Percentiles rank a stretch among this genome's conserved stretches.
Conservation (phyloP, 2,888 invertebrate genomes). For the Pheosia gnoma region DNA sequence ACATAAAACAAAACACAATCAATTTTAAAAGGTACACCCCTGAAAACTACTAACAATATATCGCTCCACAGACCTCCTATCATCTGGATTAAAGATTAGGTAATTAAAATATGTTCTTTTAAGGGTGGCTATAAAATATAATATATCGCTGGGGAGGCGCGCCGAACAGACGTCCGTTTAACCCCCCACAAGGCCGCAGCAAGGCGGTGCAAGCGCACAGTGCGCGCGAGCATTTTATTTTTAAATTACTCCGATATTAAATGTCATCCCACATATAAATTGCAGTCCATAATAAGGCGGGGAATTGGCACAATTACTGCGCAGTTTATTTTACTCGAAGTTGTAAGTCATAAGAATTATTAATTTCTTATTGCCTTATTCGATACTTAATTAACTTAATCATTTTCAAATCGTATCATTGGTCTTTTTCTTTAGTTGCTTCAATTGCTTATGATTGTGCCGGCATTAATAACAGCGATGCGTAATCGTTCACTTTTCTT, state of each 20-base stretch:
- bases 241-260: slow-evolving; percentile 67
- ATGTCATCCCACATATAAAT: slow-evolving; percentile 71
- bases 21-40: background rate
- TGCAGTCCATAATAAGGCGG: slow-evolving; percentile 56
- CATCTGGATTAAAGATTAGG: slow-evolving; percentile 66
- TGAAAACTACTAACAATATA: slow-evolving; percentile 24
- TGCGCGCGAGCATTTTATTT: slow-evolving; percentile 47
- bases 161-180: slow-evolving; percentile 55
- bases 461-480: background rate
- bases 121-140: slow-evolving; percentile 71
- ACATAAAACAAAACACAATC: background rate
- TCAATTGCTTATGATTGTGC: background rate
- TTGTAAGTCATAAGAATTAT: slow-evolving; percentile 55
- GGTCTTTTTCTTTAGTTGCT: background rate
- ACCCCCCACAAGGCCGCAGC: slow-evolving; percentile 76
- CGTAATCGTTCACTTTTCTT: background rate
- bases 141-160: slow-evolving; percentile 56
- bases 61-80: slow-evolving; percentile 61
- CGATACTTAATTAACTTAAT: slow-evolving; percentile 27
- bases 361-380: slow-evolving; percentile 46
- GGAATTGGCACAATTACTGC: slow-evolving; percentile 55
- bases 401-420: slow-evolving; percentile 12
- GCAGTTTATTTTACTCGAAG: slow-evolving; percentile 50
- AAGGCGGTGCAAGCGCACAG: slow-evolving; percentile 45
- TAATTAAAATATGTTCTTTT: slow-evolving; percentile 75